These are phyloP conservation scores for Netelia melanura DNA, from an alignment of 2,888 invertebrate genomes.

Conservation along the genomic window DNA sequence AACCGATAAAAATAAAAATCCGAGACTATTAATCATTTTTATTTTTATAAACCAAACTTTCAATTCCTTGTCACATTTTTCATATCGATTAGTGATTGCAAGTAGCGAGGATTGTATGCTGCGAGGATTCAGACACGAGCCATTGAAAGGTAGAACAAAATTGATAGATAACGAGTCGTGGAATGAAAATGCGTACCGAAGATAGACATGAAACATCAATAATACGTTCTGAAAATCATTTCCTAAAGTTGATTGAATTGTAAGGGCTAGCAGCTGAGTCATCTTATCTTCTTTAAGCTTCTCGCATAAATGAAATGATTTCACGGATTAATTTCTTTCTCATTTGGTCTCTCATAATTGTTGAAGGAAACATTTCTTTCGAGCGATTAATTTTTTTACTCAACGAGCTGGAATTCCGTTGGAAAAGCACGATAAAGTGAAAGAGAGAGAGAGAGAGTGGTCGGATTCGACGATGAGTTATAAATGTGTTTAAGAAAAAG, in stretches of 20 bases:
- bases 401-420: neutral
- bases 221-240: too few species aligned
- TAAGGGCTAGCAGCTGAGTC: too few species aligned
- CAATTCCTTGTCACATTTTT: slow-evolving; percentile 57
- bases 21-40: too few species aligned
- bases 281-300: too few species aligned
- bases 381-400: neutral
- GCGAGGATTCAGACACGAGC: neutral
- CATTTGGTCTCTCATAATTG: too few species aligned
- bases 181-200: neutral
- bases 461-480: neutral
- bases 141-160: neutral
- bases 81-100: neutral
- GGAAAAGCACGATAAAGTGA: neutral
- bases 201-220: too few species aligned
- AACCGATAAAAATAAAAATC: too few species aligned
- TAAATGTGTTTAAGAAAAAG: neutral
- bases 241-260: too few species aligned
- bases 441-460: neutral
- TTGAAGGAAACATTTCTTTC: neutral
- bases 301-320: too few species aligned
- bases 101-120: neutral
- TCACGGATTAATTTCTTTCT: too few species aligned
- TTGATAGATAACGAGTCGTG: too few species aligned
- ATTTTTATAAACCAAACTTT: slow-evolving; percentile 23